phyloP scores from a whole-genome alignment of 1,140 invertebrate genomes.

The Ceratina calcarata region DNA sequence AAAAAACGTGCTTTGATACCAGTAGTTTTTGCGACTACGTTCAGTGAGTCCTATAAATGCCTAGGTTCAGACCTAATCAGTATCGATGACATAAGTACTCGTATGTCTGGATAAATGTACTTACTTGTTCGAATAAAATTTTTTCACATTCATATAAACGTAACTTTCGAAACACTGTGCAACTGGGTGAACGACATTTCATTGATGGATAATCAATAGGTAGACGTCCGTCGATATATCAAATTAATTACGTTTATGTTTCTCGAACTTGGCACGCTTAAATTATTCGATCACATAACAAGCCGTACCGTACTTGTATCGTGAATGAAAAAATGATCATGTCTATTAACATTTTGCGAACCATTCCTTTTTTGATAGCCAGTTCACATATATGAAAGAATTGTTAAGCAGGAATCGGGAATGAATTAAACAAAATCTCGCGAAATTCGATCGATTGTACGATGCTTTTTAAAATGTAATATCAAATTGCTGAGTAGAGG shows the following conservation, averaged over 20 bases:
- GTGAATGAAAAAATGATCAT: no score
- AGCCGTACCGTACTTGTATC: no score
- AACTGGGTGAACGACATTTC: background rate
- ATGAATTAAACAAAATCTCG: no score
- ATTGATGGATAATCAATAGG: background rate
- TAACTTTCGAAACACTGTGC: background rate
- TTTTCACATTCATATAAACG: no score
- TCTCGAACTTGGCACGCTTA: background rate
- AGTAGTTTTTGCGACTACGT: background rate
- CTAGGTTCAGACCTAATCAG: constrained; percentile 2
- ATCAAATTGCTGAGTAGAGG: no score
- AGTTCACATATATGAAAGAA: no score
- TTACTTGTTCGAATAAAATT: constrained; percentile 2
- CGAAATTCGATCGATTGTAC: no score
- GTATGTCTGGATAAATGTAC: background rate
- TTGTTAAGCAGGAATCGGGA: no score
- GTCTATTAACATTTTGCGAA: no score
- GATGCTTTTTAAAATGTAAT: background rate
- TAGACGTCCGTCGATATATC: background rate
- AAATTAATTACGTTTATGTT: background rate
- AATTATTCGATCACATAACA: background rate
- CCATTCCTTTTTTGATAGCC: no score
- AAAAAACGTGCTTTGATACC: no score
- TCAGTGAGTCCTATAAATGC: background rate
- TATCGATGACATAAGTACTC: constrained; percentile 27